Evolutionary conservation across 2,797 vertebrate species (phyloP).

Genomic region (Chiroxiphia lanceolata): DNA sequence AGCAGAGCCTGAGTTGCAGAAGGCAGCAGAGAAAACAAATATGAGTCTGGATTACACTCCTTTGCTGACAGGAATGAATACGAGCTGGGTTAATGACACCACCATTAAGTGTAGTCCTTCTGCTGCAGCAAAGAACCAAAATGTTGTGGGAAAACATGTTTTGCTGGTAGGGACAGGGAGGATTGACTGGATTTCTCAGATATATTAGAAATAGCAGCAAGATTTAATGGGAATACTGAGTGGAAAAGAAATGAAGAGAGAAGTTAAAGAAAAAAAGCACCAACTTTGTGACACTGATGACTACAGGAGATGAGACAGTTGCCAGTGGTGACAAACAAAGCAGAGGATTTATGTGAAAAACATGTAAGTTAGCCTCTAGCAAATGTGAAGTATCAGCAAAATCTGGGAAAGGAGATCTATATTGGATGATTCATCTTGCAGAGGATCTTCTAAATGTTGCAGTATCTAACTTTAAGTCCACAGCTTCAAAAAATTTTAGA

Average conservation of each 20-base stretch:
- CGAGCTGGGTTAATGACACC: background rate
- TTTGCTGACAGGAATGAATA: background rate
- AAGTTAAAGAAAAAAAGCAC: background rate
- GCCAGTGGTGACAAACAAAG: background rate
- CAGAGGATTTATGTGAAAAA: background rate
- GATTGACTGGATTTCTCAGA: background rate
- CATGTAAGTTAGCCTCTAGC: background rate
- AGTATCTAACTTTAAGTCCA: background rate
- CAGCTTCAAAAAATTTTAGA: background rate
- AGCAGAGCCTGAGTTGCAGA: background rate
- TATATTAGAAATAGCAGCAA: background rate
- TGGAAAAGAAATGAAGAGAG: background rate
- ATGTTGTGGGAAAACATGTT: background rate
- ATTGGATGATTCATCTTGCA: background rate
- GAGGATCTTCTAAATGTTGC: background rate
- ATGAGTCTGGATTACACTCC: background rate
- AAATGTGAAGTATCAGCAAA: background rate
- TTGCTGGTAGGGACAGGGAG: conserved; percentile 7
- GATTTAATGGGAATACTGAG: background rate
- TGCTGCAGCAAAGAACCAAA: background rate
- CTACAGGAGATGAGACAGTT: background rate
- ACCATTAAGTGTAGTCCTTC: background rate
- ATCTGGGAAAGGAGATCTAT: background rate
- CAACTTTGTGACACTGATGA: background rate
- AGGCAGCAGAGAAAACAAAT: background rate